Base-by-base conservation (phyloP, 2,888 invertebrate genomes). In the Stenchaetothrips biformis region DNA sequence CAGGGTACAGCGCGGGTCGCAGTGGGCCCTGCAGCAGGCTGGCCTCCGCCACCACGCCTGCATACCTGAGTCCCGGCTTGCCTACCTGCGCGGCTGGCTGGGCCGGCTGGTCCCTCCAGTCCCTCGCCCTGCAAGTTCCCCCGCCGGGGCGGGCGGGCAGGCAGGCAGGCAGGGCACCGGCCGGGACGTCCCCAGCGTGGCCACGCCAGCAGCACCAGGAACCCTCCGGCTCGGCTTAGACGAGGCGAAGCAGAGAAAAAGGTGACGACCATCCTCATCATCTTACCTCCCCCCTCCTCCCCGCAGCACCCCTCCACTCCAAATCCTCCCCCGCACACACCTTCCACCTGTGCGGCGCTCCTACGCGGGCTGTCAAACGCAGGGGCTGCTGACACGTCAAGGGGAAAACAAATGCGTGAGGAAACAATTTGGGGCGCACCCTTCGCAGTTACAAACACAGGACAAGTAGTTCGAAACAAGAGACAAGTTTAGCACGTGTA, bases 1-100 rank as follows among this genome's bases (percentile, higher is more conserved):
- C 53, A 4, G 59, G 18, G 59, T 16, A 6, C 59, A 16, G 11
- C 6, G 16, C 59, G 59, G 16, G 59, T 9, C 59, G 59, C 37
- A 2, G 59, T 16, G 18, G 13, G 8, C 13, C 59, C 16, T 13
- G 59, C 59, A 13, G 59, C 16, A 18, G 16, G 59, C 13, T 16
- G 6, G 59, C 13, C 37, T 37, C 37, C 37, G 4, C 37, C 37
- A 37, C 37, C 37, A 37, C 67, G 21, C 67, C 37, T 21, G 67
- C 67, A 74, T 74, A 74, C 67, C 67, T 74, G 67, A 74, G 67
- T 25, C 25, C n/a, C 67, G 67, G 67, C 67, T 74, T 74, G 67
- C 67, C 67, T 74, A 74, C 67, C 67, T 74, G 67, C 67, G 67
- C 67, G 67, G 67, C 67, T 74, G 67, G 37, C 18, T 7, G 18